These are phyloP conservation scores for Daptonema setosum DNA, from an alignment of 2,888 invertebrate genomes.

Conservation along the genomic window DNA sequence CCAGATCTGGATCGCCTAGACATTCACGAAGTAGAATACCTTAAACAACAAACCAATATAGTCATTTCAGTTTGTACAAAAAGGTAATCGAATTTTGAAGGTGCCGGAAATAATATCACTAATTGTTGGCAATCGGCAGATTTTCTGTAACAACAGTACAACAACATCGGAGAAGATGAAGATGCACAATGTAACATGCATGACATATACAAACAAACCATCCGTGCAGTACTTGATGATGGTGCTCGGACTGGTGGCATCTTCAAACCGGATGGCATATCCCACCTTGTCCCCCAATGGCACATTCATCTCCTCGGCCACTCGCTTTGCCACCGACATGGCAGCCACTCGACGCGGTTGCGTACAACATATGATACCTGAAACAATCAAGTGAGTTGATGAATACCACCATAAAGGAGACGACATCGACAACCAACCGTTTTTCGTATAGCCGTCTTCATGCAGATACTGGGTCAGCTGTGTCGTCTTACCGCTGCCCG, in stretches of 20 bases:
- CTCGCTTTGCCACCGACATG: slow-evolving; percentile 96
- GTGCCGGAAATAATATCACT: no score
- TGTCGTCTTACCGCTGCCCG: slow-evolving; percentile 84
- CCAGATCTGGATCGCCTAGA: slow-evolving; percentile 77
- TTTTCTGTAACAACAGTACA: no score
- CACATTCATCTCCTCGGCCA: slow-evolving; percentile 87
- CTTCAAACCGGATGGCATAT: slow-evolving; percentile 97
- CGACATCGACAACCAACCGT: slow-evolving; percentile 30
- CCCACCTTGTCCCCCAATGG: slow-evolving; percentile 68
- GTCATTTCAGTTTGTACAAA: no score
- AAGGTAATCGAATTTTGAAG: no score
- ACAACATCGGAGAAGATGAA: no score
- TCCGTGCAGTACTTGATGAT: slow-evolving; percentile 28
- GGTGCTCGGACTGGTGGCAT: slow-evolving; percentile 52
- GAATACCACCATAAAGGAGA: background rate
- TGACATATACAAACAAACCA: no score
- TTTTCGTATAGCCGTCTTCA: slow-evolving; percentile 70
- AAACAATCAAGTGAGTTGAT: background rate
- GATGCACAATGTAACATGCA: no score
- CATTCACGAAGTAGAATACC: slow-evolving; percentile 90
- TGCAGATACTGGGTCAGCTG: slow-evolving; percentile 89
- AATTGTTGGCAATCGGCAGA: no score
- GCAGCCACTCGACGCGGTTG: slow-evolving; percentile 88
- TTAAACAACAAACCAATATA: background rate
- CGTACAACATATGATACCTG: slow-evolving; percentile 78